These are phyloP conservation scores for Tipula helvola DNA, from an alignment of 2,888 invertebrate species.

Conservation along the genomic window DNA sequence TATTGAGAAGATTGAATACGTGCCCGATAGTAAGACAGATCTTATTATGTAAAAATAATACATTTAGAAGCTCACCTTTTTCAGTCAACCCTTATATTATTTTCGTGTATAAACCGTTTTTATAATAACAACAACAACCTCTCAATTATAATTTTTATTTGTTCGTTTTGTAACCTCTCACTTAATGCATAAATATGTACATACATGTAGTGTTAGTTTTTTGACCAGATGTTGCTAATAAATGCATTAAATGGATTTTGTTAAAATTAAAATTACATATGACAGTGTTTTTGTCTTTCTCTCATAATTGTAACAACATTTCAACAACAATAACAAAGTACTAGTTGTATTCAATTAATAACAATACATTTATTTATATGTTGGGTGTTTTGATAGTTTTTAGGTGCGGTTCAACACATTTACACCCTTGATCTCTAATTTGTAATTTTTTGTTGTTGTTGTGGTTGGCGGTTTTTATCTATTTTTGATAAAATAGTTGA, in stretches of 20 bases:
- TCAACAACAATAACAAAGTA: not conserved
- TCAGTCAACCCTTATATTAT: too few species aligned
- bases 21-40: too few species aligned
- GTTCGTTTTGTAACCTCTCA: not conserved
- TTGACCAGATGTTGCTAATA: not conserved
- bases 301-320: not conserved
- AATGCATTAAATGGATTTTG: not conserved
- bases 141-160: not conserved
- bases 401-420: not conserved
- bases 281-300: not conserved
- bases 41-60: too few species aligned
- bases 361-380: not conserved
- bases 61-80: too few species aligned
- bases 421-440: not conserved
- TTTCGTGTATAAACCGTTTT: too few species aligned
- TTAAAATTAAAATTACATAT: not conserved
- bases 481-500: not conserved
- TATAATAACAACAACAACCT: not conserved
- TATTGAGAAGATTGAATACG: too few species aligned
- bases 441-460: not conserved
- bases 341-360: not conserved
- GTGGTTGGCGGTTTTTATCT: not conserved
- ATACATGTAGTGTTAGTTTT: not conserved
- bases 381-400: not conserved
- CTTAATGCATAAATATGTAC: not conserved